Base-by-base conservation (phyloP, 2,113 vertebrate species). In the Leiothrix lutea region DNA sequence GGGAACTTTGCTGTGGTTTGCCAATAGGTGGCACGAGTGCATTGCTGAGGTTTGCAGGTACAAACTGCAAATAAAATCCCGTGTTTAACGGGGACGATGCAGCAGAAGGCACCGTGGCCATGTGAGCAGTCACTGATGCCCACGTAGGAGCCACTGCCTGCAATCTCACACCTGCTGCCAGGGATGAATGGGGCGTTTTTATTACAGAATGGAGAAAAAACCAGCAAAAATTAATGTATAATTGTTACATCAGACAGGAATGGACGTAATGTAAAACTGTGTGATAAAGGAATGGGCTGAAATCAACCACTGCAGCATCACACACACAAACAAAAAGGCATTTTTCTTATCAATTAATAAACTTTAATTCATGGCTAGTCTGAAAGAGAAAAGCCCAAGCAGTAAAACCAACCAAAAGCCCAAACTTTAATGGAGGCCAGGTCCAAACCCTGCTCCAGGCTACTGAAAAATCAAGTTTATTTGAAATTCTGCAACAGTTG, bases 21-120 rank as follows among this genome's bases (percentile, higher is more conserved):
- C 94, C 97, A 90, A 92, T 95, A 97, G 97, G 92, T 97, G 97
- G 97, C 97, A 95, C 73, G 73, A 97, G 95, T 71, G 95, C 72
- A 90, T 96, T 97, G n/a, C 83, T 25, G 50, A 96, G 95, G 25
- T 45, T 22, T 61, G 9, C 84, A 91, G 84, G 75, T 75, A 22
- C 44, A 22, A 50, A 13, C 26, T 69, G 70, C 42, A 5, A 69
- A 69, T 10, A 51, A 38, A 47, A 0, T 1, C 40, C 78, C 2
- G 15, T 1, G 25, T 51, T 62, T 14, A 3, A 5, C 35, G 8
- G 57, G 38, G n/a, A 88, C 67, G 67, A 51, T 40, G 72, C 87
- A 42, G 69, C 85, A 92, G 89, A 54, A 94, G 61, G 73, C 69
- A 11, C 40, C 2, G 33, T 38, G 71, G 54, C 11, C 42, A 0